A percentile compares a stretch with the other conserved stretches of the same genome.
Evolutionary conservation across 2,797 vertebrate genomes (phyloP).

Genomic region (Knipowitschia caucasica): DNA sequence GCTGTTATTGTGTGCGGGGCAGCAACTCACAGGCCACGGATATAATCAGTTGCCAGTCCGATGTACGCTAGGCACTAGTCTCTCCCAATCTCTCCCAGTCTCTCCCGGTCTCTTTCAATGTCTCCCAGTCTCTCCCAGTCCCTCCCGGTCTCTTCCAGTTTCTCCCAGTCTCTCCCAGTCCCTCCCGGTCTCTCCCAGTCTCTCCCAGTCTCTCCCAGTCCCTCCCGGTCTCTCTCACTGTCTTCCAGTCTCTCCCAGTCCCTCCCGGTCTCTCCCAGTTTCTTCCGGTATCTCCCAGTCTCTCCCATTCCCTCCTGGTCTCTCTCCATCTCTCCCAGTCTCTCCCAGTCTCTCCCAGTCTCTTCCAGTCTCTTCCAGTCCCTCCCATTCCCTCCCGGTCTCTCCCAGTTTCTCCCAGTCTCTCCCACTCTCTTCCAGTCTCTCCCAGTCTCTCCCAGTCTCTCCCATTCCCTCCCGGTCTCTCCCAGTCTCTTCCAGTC

Average conservation of each 20-base stretch:
- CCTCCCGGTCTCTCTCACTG: background rate
- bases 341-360: background rate
- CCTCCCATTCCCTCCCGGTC: too few relatives aligned
- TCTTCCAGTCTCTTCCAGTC: too few relatives aligned
- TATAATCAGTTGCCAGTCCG: too few relatives aligned
- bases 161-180: background rate
- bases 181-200: background rate
- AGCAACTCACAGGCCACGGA: too few relatives aligned
- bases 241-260: background rate
- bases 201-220: background rate
- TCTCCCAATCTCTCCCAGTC: too few relatives aligned
- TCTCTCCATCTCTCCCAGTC: too few relatives aligned
- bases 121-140: background rate
- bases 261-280: background rate
- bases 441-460: background rate
- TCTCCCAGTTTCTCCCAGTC: background rate
- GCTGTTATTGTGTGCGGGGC: too few relatives aligned
- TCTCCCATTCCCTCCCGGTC: too few relatives aligned
- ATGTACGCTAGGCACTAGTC: too few relatives aligned
- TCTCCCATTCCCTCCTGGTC: background rate
- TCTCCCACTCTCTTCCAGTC: background rate
- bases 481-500: background rate
- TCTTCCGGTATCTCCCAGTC: too few relatives aligned
- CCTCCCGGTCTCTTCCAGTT: background rate
- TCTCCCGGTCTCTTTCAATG: too few relatives aligned